Evolutionary conservation across 2,113 vertebrate genomes (phyloP).

Genomic region (Gobius niger): DNA sequence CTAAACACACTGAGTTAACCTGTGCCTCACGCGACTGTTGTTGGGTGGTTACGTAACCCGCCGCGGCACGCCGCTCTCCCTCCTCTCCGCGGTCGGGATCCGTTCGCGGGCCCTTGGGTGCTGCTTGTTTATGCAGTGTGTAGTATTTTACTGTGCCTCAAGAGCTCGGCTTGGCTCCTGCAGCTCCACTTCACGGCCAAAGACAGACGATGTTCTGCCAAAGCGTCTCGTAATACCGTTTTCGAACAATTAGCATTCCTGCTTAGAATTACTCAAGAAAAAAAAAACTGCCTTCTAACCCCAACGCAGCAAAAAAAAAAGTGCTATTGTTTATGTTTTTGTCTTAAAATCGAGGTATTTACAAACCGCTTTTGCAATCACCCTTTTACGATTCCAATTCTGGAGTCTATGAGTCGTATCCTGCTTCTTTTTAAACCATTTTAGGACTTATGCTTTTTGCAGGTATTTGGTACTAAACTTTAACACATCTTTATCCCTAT

Average conservation of each 20-base stretch:
- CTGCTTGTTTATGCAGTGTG: constrained; percentile 50
- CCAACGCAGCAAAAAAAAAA: constrained; percentile 58
- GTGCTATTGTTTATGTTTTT: constrained; percentile 52
- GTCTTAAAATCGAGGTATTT: constrained; percentile 1
- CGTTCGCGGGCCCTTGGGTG: constrained; percentile 56
- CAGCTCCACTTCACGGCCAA: constrained; percentile 62
- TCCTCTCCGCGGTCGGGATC: no score
- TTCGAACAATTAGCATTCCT: constrained; percentile 69
- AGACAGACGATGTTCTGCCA: constrained; percentile 68
- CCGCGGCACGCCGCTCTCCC: no score
- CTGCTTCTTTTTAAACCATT: no score
- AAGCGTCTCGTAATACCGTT: constrained; percentile 60
- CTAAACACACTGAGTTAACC: no score
- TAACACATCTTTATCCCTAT: no score
- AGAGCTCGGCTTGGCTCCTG: constrained; percentile 58
- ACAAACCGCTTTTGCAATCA: not conserved
- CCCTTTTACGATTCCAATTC: no score
- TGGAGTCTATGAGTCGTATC: no score
- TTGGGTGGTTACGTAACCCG: no score
- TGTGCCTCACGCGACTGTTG: no score
- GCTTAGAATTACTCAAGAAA: constrained; percentile 58
- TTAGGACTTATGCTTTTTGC: no score
- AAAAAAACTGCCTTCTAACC: constrained; percentile 29
- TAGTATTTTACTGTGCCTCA: constrained; percentile 43
- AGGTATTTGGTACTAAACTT: no score